Conservation (phyloP, 2,888 invertebrate species). For the Agrilus biguttatus region DNA sequence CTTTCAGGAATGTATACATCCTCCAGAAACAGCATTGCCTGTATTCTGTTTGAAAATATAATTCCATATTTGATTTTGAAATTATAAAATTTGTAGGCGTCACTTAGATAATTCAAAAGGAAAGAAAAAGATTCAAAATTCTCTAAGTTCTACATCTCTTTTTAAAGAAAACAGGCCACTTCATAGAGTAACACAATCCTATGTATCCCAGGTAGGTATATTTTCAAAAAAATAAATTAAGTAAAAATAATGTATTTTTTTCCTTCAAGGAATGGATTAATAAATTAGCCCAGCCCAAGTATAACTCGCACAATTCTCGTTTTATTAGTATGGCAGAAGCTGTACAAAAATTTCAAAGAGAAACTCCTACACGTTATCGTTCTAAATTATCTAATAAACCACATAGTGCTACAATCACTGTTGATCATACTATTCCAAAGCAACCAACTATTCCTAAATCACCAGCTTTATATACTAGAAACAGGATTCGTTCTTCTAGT, state of each 20-base stretch:
- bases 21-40: no score
- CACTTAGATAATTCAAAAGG: no score
- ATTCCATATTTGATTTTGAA: no score
- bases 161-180: no score
- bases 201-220: no score
- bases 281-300: slow-evolving; percentile 16
- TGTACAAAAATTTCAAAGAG: slow-evolving; percentile 34
- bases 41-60: no score
- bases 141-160: no score
- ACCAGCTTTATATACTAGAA: slow-evolving; percentile 38
- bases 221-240: no score
- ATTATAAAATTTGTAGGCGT: no score
- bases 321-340: slow-evolving; percentile 39
- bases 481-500: slow-evolving; percentile 35
- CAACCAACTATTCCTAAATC: slow-evolving; percentile 35
- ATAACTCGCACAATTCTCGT: slow-evolving; percentile 15
- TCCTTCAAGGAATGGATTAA: slow-evolving; percentile 12
- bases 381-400: slow-evolving; percentile 17
- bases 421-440: not conserved
- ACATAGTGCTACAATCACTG: not conserved
- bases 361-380: slow-evolving; percentile 39
- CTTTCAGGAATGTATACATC: no score
- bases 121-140: not conserved
- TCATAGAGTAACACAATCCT: no score
- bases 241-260: no score